A percentile compares a stretch with the other conserved stretches of the same genome.
Conservation (phyloP, 1,140 invertebrate species). For the Ericerus pela region DNA sequence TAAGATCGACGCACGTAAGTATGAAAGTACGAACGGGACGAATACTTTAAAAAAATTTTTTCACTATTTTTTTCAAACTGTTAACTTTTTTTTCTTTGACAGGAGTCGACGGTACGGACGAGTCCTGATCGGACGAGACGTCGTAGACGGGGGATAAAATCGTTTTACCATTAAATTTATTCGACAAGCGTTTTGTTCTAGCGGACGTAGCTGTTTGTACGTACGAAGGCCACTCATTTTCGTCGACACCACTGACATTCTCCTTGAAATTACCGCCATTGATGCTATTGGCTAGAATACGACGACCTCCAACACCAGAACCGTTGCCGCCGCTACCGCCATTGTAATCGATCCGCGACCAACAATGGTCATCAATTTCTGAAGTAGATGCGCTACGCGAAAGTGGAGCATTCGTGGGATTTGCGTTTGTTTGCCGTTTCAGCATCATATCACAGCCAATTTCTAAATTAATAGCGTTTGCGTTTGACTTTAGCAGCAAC, state of each 20-base stretch:
- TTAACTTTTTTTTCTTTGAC: slow-evolving; percentile 1
- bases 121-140: slow-evolving; percentile 1
- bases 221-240: neutral
- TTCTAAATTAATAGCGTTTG: slow-evolving; percentile 17
- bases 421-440: neutral
- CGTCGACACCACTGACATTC: too few species aligned
- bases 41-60: neutral
- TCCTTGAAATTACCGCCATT: too few species aligned
- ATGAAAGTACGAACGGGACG: too few species aligned
- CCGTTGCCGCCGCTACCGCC: too few species aligned
- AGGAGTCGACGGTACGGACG: neutral
- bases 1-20: too few species aligned
- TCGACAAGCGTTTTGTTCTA: slow-evolving; percentile 14
- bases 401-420: neutral
- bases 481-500: slow-evolving; percentile 32
- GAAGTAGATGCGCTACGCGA: slow-evolving; percentile 16
- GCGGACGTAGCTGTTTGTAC: slow-evolving; percentile 15
- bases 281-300: too few species aligned
- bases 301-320: too few species aligned
- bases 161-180: neutral
- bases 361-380: slow-evolving; percentile 6
- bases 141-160: slow-evolving; percentile 1
- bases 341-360: neutral
- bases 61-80: neutral
- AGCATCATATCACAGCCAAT: slow-evolving; percentile 5